phyloP scores from a whole-genome alignment of 2,113 vertebrate genomes.

The Beaufortia kweichowensis region DNA sequence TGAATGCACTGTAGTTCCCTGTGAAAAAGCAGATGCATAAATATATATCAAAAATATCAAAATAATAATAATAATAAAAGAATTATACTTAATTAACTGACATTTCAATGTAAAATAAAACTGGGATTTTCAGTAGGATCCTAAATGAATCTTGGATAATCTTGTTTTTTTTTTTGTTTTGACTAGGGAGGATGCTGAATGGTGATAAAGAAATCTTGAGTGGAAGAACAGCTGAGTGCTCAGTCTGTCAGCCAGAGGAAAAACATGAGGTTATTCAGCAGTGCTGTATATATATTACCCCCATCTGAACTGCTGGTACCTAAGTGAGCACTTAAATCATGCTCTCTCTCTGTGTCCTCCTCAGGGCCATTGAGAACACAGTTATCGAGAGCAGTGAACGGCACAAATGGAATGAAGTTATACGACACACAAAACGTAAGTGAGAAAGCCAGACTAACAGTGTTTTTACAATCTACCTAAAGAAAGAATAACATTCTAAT shows the following conservation, averaged over 20 bases:
- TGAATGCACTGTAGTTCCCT: no score
- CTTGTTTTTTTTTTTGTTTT: no score
- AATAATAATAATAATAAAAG: no score
- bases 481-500: not conserved
- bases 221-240: conserved; percentile 32
- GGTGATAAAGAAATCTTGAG: conserved; percentile 29
- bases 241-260: conserved; percentile 36
- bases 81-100: no score
- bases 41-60: no score
- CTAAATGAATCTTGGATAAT: no score
- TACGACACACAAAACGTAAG: conserved; percentile 18
- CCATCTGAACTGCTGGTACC: not conserved
- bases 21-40: no score
- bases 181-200: not conserved
- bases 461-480: conserved; percentile 6
- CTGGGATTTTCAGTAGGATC: no score
- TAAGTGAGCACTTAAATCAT: conserved; percentile 45
- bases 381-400: conserved; percentile 31
- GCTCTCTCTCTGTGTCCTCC: conserved; percentile 21
- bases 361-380: conserved; percentile 24
- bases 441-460: conserved; percentile 6
- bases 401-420: conserved; percentile 36
- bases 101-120: no score
- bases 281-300: conserved; percentile 42
- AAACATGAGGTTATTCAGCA: conserved; percentile 35